A percentile compares a stretch with the other conserved stretches of the same genome.
phyloP scores from a whole-genome alignment of 2,888 invertebrate genomes.

The Cremastobaeus sp. region DNA sequence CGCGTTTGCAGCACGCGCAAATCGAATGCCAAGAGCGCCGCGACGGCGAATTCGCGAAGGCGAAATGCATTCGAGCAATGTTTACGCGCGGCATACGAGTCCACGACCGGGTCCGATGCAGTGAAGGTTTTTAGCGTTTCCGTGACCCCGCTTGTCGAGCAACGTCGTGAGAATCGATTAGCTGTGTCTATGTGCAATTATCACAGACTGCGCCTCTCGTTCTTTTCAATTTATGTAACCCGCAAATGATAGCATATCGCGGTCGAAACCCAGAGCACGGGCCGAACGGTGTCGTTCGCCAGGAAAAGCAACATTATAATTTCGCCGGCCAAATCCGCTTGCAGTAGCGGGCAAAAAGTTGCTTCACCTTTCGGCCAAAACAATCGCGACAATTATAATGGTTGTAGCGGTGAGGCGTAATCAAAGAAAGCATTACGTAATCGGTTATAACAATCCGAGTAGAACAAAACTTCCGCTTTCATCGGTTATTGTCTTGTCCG shows the following conservation, averaged over 20 bases:
- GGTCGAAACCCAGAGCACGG: too few species aligned
- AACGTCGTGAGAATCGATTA: conserved; percentile 42
- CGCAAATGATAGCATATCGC: too few species aligned
- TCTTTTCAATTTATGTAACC: conserved; percentile 8
- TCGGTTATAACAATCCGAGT: conserved; percentile 32
- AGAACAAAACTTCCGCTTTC: conserved; percentile 35
- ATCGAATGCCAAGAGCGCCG: conserved; percentile 24
- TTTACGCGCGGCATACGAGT: conserved; percentile 30
- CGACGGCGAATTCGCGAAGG: conserved; percentile 23
- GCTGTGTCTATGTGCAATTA: conserved; percentile 36
- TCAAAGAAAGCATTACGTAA: conserved; percentile 46
- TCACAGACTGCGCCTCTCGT: conserved; percentile 6
- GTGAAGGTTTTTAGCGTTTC: conserved; percentile 40
- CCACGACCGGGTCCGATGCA: conserved; percentile 22
- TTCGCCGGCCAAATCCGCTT: too few species aligned
- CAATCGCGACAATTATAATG: conserved; percentile 30
- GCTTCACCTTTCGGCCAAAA: conserved; percentile 18
- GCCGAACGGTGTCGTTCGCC: too few species aligned
- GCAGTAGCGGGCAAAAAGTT: too few species aligned
- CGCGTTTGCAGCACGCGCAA: too few species aligned
- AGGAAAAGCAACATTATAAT: too few species aligned
- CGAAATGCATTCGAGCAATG: conserved; percentile 35
- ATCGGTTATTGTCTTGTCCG: conserved; percentile 36
- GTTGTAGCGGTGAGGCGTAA: conserved; percentile 25
- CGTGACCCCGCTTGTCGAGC: conserved; percentile 36